Conservation (phyloP, 2,113 vertebrate species). For the Rostratula benghalensis region DNA sequence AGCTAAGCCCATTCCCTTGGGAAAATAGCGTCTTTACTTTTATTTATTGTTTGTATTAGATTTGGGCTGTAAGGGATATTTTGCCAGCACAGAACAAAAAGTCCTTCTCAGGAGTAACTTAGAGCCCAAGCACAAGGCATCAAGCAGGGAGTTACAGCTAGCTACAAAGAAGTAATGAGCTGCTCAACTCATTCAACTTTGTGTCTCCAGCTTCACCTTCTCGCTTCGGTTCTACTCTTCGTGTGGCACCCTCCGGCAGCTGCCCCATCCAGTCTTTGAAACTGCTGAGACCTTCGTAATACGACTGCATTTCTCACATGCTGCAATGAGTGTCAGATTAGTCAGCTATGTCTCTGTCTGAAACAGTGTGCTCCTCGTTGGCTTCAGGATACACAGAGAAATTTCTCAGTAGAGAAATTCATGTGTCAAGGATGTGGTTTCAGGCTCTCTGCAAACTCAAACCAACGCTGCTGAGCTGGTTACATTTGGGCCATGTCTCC, state of each 20-base stretch:
- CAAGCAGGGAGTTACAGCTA: background rate
- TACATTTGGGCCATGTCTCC: background rate
- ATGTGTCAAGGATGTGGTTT: conserved; percentile 11
- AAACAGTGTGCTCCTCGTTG: background rate
- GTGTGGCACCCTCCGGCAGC: background rate
- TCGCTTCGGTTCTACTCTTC: background rate
- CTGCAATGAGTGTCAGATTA: background rate
- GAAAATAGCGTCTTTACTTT: background rate
- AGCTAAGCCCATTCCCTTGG: background rate
- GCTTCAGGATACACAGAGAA: background rate
- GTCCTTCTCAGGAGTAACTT: background rate
- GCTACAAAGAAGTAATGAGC: background rate
- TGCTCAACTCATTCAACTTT: background rate
- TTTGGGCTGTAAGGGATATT: background rate
- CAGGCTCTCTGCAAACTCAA: conserved; percentile 34
- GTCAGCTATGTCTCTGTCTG: background rate
- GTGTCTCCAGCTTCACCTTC: background rate
- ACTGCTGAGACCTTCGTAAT: background rate
- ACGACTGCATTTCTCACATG: background rate
- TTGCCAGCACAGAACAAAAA: background rate
- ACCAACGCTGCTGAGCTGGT: background rate
- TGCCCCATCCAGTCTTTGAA: background rate
- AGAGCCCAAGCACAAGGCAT: background rate
- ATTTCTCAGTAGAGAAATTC: background rate
- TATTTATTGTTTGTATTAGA: conserved; percentile 18